Evolutionary conservation across 2,113 vertebrate genomes (phyloP).

Genomic region (Alectura lathami): DNA sequence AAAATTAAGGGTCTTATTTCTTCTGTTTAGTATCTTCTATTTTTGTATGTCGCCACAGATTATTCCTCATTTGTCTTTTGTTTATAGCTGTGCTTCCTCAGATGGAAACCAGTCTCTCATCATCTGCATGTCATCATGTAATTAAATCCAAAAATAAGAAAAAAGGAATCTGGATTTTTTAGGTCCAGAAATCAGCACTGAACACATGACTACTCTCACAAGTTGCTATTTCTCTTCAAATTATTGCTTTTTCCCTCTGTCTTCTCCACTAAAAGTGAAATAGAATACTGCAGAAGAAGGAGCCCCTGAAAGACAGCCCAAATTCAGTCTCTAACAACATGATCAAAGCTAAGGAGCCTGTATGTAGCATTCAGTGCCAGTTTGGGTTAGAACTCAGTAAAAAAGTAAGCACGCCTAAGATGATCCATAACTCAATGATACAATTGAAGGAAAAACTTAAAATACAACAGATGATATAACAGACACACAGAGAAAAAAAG

Average conservation of each 20-base stretch:
- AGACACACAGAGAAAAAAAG: neutral
- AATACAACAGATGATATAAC: neutral
- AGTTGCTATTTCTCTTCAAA: neutral
- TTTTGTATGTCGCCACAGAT: neutral
- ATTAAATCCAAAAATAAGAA: neutral
- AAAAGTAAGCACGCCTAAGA: neutral
- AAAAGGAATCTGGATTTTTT: neutral
- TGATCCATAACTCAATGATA: neutral
- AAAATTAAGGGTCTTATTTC: constrained; percentile 28
- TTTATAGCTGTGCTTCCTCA: neutral
- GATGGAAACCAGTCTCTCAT: neutral
- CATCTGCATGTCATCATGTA: neutral
- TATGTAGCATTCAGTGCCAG: neutral
- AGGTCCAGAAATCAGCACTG: neutral
- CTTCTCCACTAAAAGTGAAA: neutral
- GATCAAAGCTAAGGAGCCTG: neutral
- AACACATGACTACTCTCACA: neutral
- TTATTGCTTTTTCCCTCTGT: neutral
- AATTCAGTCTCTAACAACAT: neutral
- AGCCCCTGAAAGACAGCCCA: neutral
- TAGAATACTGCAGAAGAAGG: neutral
- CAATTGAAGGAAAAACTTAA: neutral
- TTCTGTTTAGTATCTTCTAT: constrained; percentile 13
- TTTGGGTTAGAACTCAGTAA: neutral
- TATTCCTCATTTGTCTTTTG: neutral